These are phyloP conservation scores for Pteria penguin DNA, from an alignment of 2,888 invertebrate species.

Conservation along the genomic window DNA sequence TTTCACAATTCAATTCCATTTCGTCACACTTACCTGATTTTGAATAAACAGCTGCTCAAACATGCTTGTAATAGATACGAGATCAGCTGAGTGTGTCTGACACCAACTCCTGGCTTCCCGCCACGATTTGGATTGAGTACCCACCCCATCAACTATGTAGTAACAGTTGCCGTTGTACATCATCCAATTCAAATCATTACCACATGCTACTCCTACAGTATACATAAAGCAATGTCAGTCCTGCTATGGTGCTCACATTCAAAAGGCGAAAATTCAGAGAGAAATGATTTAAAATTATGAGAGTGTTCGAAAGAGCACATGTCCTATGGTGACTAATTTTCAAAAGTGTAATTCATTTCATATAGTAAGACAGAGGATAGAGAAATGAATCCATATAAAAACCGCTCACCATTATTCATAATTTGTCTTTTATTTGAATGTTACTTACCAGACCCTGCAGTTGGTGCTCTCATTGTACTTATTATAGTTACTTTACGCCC, in stretches of 20 bases:
- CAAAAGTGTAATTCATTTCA: too few species aligned
- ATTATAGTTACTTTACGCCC: too few species aligned
- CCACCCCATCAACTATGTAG: conserved; percentile 47
- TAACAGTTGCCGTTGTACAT: conserved; percentile 52
- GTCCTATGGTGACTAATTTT: too few species aligned
- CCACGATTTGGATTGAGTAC: conserved; percentile 58
- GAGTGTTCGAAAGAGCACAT: too few species aligned
- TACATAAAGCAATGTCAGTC: too few species aligned
- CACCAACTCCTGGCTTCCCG: conserved; percentile 56
- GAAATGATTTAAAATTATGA: too few species aligned
- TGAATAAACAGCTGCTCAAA: conserved; percentile 63
- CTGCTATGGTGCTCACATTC: too few species aligned
- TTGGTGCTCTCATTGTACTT: conserved; percentile 28
- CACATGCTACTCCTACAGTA: conserved; percentile 15
- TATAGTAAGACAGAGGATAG: too few species aligned
- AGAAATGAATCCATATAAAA: too few species aligned
- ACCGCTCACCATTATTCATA: too few species aligned
- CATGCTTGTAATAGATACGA: conserved; percentile 57
- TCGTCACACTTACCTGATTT: conserved; percentile 12
- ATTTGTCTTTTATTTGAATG: too few species aligned
- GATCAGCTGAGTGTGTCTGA: conserved; percentile 53
- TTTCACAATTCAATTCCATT: not conserved
- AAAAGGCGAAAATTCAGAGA: too few species aligned
- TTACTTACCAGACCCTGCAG: conserved; percentile 44
- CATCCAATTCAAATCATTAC: conserved; percentile 18